Conservation (phyloP, 1,140 invertebrate genomes). For the Drosophila grimshawi region DNA sequence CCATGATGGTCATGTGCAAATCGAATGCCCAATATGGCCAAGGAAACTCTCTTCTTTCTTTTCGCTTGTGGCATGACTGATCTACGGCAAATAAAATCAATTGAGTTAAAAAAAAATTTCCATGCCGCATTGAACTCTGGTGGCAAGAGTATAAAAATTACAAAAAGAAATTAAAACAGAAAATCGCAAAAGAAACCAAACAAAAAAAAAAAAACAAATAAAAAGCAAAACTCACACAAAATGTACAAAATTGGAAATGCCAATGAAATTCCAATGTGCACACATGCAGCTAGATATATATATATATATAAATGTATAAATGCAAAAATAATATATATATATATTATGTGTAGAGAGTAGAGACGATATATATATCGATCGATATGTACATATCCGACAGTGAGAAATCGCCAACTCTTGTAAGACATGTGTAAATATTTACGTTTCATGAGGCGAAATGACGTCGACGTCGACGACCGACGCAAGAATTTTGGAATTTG, state of each 20-base stretch:
- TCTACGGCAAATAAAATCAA: slow-evolving; percentile 45
- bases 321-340: background rate
- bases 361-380: background rate
- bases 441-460: slow-evolving; percentile 58
- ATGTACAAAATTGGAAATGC: slow-evolving; percentile 71
- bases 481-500: slow-evolving; percentile 81
- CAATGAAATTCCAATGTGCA: slow-evolving; percentile 70
- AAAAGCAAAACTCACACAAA: slow-evolving; percentile 20
- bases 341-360: too few species aligned
- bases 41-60: background rate
- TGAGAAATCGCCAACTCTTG: slow-evolving; percentile 71
- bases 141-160: slow-evolving; percentile 1
- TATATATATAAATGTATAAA: background rate
- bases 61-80: slow-evolving; percentile 19
- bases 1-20: slow-evolving; percentile 27
- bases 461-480: slow-evolving; percentile 78
- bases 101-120: slow-evolving; percentile 37
- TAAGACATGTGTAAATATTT: slow-evolving; percentile 81
- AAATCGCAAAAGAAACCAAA: background rate
- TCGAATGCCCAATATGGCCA: slow-evolving; percentile 1
- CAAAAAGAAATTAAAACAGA: slow-evolving; percentile 27
- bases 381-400: slow-evolving; percentile 52
- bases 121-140: slow-evolving; percentile 38
- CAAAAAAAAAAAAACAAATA: background rate
- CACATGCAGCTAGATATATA: slow-evolving; percentile 22